A percentile compares a stretch with the other conserved stretches of the same genome.
Evolutionary conservation across 2,113 vertebrate species (phyloP).

Genomic region (Isurus oxyrinchus): DNA sequence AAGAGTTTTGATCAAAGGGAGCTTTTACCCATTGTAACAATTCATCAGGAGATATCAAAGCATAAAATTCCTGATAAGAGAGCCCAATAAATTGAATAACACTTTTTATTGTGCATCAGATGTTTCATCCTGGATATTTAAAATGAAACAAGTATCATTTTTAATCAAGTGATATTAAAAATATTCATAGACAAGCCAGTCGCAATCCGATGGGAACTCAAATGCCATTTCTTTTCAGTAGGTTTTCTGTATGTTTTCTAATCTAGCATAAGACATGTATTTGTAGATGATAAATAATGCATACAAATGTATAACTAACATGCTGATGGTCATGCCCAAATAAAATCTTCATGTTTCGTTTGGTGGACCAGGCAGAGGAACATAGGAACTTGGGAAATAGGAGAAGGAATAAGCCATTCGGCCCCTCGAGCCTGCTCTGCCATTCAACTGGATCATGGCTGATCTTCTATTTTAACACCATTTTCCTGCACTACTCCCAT

Average conservation of each 20-base stretch:
- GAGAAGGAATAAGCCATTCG: background rate
- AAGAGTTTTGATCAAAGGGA: slow-evolving; percentile 4
- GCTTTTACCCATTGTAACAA: background rate
- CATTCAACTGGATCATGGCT: background rate
- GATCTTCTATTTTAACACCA: too few species aligned
- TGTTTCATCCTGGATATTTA: background rate
- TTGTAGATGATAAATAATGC: background rate
- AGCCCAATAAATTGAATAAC: background rate
- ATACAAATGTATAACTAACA: background rate
- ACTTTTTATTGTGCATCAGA: slow-evolving; percentile 6
- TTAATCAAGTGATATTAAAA: background rate
- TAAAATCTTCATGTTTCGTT: background rate
- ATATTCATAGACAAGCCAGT: background rate
- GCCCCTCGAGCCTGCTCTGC: background rate
- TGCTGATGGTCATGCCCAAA: background rate
- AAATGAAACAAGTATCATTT: slow-evolving; percentile 19
- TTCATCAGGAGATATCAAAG: slow-evolving; percentile 12
- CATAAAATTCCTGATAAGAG: background rate
- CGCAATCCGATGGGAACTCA: background rate
- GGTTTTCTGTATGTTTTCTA: background rate
- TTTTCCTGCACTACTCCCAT: too few species aligned
- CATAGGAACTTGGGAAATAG: too few species aligned
- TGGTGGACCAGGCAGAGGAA: background rate
- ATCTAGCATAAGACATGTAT: background rate
- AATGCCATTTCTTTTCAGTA: background rate